Percentiles rank a stretch among this genome's conserved stretches.
These are phyloP conservation scores for Pyrrhia umbra DNA, from an alignment of 2,888 invertebrate genomes.

Conservation along the genomic window DNA sequence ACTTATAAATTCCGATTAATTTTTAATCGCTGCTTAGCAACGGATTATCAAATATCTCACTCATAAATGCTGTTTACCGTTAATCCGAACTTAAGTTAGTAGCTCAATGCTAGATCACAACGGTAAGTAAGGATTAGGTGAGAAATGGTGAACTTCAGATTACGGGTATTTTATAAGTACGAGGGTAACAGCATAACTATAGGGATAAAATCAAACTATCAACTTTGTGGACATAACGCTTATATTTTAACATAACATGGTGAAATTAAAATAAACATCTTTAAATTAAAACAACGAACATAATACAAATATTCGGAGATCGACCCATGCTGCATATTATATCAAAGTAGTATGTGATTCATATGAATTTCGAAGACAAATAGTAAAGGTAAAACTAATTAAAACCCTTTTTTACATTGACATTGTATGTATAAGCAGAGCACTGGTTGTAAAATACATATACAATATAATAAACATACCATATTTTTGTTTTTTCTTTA, in stretches of 20 bases:
- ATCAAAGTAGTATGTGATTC: constrained; percentile 1
- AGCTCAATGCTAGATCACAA: too few species aligned
- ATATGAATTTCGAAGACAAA: background rate
- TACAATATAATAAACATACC: background rate
- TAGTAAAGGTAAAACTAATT: too few species aligned
- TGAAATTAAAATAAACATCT: constrained; percentile 89
- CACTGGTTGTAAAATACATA: background rate
- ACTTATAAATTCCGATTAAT: too few species aligned
- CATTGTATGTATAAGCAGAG: background rate
- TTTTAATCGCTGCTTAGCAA: too few species aligned
- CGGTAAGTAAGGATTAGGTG: too few species aligned
- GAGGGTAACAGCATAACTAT: background rate
- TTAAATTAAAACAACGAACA: constrained; percentile 89
- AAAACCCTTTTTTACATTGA: too few species aligned
- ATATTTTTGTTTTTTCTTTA: too few species aligned
- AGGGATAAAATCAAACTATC: constrained; percentile 24
- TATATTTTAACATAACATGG: constrained; percentile 89
- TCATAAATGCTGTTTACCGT: too few species aligned
- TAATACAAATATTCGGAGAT: constrained; percentile 78
- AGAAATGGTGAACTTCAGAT: too few species aligned
- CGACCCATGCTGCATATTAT: constrained; percentile 43
- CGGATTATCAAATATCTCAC: too few species aligned
- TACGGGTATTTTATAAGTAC: background rate
- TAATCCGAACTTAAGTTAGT: too few species aligned
- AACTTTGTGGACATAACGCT: constrained; percentile 86